A percentile compares a stretch with the other conserved stretches of the same genome.
These are phyloP conservation scores for Phyllotreta striolata DNA, from an alignment of 2,888 invertebrate genomes.

Conservation along the genomic window DNA sequence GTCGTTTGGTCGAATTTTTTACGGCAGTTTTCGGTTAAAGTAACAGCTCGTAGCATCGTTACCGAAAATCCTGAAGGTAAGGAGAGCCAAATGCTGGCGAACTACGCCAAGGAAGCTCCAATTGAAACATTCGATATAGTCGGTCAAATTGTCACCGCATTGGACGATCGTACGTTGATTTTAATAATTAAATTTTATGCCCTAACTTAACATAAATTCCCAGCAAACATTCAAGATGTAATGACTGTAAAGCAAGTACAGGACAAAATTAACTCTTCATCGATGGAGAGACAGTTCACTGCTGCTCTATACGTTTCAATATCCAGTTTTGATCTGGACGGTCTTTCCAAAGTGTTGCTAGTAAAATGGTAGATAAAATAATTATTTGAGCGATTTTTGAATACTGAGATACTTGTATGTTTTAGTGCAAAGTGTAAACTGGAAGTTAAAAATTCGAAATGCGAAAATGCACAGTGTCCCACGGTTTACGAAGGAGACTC, in stretches of 20 bases:
- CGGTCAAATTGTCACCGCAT: conserved; percentile 50
- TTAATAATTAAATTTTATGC: conserved; percentile 12
- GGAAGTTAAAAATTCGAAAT: conserved; percentile 46
- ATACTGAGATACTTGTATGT: conserved; percentile 26
- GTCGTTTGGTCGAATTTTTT: conserved; percentile 68
- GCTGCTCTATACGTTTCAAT: conserved; percentile 73
- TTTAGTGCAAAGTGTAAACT: conserved; percentile 53
- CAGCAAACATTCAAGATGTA: conserved; percentile 66
- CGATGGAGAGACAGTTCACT: conserved; percentile 69
- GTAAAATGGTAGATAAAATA: conserved; percentile 58
- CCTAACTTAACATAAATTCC: conserved; percentile 33
- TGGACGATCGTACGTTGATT: conserved; percentile 59
- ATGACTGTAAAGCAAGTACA: conserved; percentile 70
- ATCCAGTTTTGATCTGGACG: conserved; percentile 76
- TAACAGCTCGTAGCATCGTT: conserved; percentile 68
- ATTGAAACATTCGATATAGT: conserved; percentile 54
- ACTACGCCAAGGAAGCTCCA: conserved; percentile 62
- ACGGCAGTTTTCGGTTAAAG: conserved; percentile 63
- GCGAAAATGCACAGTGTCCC: conserved; percentile 59
- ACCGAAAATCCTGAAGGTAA: conserved; percentile 77
- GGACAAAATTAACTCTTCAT: conserved; percentile 55
- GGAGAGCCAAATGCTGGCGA: conserved; percentile 67
- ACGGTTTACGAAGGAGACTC: conserved; percentile 51
- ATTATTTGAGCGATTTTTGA: conserved; percentile 25
- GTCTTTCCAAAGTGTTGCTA: conserved; percentile 51